phyloP scores from a whole-genome alignment of 2,113 vertebrate species.

The Cynocephalus volans region DNA sequence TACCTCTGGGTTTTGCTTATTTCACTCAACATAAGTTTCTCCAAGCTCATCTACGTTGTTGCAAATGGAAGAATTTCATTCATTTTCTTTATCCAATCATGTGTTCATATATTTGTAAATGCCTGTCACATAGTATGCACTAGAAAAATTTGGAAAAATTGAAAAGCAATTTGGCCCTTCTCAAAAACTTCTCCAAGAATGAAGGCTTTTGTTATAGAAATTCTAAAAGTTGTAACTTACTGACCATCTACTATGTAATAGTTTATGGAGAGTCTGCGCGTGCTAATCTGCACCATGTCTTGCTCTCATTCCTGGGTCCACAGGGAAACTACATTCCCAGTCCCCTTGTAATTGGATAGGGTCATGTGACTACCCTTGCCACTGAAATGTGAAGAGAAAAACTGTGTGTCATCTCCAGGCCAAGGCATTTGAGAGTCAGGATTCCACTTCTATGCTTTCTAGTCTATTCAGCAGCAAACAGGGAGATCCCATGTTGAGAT shows the following conservation, averaged over 20 bases:
- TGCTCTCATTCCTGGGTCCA: not conserved
- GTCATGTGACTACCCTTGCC: not conserved
- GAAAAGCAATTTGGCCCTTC: not conserved
- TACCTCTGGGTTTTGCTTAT: too few relatives aligned
- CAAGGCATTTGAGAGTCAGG: not conserved
- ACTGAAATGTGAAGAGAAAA: not conserved
- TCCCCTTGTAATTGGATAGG: not conserved
- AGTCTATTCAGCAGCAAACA: not conserved
- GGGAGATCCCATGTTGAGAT: not conserved
- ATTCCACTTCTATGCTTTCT: not conserved
- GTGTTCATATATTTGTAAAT: conserved; percentile 3
- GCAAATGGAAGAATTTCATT: too few relatives aligned
- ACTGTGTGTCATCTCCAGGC: not conserved
- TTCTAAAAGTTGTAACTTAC: not conserved
- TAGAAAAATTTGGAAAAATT: not conserved
- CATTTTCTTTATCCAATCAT: too few relatives aligned
- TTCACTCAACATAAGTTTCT: too few relatives aligned
- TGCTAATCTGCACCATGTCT: not conserved
- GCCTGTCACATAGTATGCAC: not conserved
- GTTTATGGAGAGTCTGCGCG: not conserved
- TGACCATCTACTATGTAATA: not conserved
- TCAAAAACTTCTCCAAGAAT: not conserved
- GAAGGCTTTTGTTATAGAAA: not conserved
- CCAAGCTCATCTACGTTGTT: too few relatives aligned
- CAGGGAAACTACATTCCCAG: not conserved